phyloP scores from a whole-genome alignment of 2,113 vertebrate species.

The Eudorcas thomsonii region DNA sequence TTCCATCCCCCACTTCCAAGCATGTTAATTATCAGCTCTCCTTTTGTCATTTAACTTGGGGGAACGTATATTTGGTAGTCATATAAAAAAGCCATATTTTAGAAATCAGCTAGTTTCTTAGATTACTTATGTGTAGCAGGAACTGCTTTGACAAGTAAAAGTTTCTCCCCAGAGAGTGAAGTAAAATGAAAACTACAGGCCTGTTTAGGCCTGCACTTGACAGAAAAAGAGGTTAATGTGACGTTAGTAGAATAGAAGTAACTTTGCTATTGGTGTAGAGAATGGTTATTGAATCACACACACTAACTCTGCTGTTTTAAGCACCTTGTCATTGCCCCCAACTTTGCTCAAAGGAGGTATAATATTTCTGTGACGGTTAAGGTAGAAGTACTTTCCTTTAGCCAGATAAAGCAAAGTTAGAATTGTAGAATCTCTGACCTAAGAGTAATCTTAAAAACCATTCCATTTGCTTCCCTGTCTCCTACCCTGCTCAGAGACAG shows the following conservation, averaged over 20 bases:
- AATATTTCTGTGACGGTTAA: neutral
- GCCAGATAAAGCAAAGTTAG: conserved; percentile 1
- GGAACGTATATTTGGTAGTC: neutral
- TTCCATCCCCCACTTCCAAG: neutral
- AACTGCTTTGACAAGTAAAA: conserved; percentile 54
- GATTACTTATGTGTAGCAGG: conserved; percentile 43
- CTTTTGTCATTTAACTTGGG: neutral
- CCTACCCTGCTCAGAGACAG: neutral
- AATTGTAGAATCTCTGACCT: neutral
- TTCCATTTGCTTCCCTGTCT: neutral
- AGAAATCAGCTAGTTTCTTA: conserved; percentile 41
- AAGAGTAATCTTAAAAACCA: neutral
- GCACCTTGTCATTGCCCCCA: neutral
- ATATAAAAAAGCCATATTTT: conserved; percentile 1
- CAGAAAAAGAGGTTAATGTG: conserved; percentile 28
- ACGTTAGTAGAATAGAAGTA: conserved; percentile 8
- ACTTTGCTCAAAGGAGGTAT: neutral
- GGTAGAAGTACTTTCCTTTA: neutral
- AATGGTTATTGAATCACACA: neutral
- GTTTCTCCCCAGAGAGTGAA: neutral
- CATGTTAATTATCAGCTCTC: neutral
- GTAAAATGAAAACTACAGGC: conserved; percentile 47
- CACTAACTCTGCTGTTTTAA: conserved; percentile 47
- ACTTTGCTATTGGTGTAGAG: neutral
- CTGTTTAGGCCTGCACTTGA: conserved; percentile 40